These are phyloP conservation scores for Phylloscopus trochiloides DNA, from an alignment of 2,113 vertebrate species.

Conservation along the genomic window DNA sequence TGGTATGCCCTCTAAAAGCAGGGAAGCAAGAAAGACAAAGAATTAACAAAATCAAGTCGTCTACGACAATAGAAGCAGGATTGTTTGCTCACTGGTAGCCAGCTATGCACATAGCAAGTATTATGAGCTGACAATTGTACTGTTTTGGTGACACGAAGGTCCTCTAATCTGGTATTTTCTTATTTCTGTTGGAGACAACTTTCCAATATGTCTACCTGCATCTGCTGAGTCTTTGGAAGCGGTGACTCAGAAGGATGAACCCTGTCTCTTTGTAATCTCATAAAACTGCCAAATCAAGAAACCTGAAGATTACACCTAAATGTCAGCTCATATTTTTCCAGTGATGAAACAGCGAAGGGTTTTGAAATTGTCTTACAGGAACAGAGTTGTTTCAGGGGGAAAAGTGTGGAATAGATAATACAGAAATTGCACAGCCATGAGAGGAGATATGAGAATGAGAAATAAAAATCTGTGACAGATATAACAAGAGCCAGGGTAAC, in stretches of 20 bases:
- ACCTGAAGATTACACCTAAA: neutral
- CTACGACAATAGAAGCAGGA: neutral
- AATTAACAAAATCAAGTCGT: neutral
- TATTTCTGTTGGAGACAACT: neutral
- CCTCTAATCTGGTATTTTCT: neutral
- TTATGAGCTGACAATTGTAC: neutral
- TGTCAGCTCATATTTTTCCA: neutral
- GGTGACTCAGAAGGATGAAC: constrained; percentile 17
- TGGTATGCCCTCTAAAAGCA: neutral
- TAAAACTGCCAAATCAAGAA: neutral
- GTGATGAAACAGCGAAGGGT: neutral
- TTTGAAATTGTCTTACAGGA: neutral
- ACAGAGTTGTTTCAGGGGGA: neutral
- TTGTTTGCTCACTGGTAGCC: neutral
- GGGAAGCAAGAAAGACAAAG: neutral
- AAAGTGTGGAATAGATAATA: neutral
- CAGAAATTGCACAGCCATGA: neutral
- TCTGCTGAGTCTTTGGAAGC: neutral
- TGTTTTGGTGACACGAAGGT: neutral
- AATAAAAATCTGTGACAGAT: neutral
- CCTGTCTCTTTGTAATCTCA: neutral
- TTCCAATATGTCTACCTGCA: constrained; percentile 18
- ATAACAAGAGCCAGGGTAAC: neutral
- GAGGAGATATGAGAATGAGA: neutral
- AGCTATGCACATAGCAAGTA: neutral